These are phyloP conservation scores for Pollenia angustigena DNA, from an alignment of 2,888 invertebrate genomes.

Conservation along the genomic window DNA sequence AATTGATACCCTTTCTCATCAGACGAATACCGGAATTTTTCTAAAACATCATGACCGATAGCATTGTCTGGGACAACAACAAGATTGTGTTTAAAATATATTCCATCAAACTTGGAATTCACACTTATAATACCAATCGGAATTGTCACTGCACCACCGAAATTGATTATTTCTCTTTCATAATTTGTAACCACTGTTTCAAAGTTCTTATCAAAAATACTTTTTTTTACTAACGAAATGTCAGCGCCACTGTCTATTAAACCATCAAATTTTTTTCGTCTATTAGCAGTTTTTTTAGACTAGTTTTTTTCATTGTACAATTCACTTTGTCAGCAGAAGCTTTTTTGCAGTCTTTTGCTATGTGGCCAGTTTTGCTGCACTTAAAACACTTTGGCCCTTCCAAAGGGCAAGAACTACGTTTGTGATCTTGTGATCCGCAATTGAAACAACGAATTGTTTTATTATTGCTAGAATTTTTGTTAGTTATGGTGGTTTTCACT, in stretches of 20 bases:
- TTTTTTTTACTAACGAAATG: conserved; percentile 38
- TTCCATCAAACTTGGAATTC: conserved; percentile 21
- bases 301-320: conserved; percentile 34
- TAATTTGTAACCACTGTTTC: conserved; percentile 27
- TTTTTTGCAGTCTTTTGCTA: conserved; percentile 54
- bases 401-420: too few species aligned
- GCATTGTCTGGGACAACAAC: conserved; percentile 37
- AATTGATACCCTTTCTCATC: conserved; percentile 57
- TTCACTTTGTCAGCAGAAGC: conserved; percentile 21
- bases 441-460: too few species aligned
- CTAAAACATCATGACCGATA: conserved; percentile 38
- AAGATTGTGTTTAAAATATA: conserved; percentile 30
- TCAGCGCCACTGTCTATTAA: conserved; percentile 55
- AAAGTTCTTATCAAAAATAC: not conserved
- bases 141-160: conserved; percentile 35
- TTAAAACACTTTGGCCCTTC: too few species aligned
- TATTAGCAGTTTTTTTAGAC: conserved; percentile 45
- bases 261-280: conserved; percentile 33
- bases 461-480: too few species aligned
- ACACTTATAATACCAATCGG: conserved; percentile 38
- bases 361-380: conserved; percentile 33
- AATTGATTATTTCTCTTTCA: conserved; percentile 32
- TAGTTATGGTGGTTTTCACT: too few species aligned
- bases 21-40: conserved; percentile 35
- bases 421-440: too few species aligned